A percentile compares a stretch with the other conserved stretches of the same genome.
These are phyloP conservation scores for Drepana arcuata DNA, from an alignment of 1,140 invertebrate genomes.

Conservation along the genomic window DNA sequence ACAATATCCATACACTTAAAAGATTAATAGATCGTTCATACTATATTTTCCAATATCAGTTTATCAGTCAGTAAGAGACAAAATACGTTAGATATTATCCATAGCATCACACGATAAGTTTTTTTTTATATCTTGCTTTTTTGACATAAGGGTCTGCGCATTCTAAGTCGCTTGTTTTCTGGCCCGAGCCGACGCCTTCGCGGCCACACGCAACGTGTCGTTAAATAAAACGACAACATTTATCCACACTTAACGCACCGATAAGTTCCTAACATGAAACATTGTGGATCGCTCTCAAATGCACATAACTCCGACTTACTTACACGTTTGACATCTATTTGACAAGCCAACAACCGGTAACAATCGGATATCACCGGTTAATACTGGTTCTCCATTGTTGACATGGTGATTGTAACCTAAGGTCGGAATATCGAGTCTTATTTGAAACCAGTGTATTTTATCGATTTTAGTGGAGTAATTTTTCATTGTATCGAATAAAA, in stretches of 20 bases:
- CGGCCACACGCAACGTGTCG: slow-evolving; percentile 35
- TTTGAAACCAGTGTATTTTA: too few species aligned
- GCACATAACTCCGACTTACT: too few species aligned
- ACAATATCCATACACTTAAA: background rate
- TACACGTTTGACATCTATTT: too few species aligned
- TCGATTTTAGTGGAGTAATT: too few species aligned
- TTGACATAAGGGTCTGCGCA: background rate
- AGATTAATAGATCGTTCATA: background rate
- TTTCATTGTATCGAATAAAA: too few species aligned
- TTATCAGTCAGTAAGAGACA: too few species aligned
- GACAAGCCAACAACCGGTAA: too few species aligned
- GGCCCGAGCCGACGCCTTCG: slow-evolving; percentile 8
- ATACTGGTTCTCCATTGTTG: background rate
- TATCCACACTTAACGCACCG: slow-evolving; percentile 30
- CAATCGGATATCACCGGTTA: too few species aligned
- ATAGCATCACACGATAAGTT: too few species aligned
- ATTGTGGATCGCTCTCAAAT: slow-evolving; percentile 19
- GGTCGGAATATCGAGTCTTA: background rate
- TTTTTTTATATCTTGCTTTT: too few species aligned
- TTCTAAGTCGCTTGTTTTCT: slow-evolving; percentile 3
- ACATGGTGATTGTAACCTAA: background rate
- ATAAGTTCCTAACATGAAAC: slow-evolving; percentile 25
- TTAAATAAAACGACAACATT: slow-evolving; percentile 46
- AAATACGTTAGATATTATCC: too few species aligned
- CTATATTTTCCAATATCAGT: too few species aligned